Base-by-base conservation (phyloP, 1,140 invertebrate species). In the Brachionus rubens region DNA sequence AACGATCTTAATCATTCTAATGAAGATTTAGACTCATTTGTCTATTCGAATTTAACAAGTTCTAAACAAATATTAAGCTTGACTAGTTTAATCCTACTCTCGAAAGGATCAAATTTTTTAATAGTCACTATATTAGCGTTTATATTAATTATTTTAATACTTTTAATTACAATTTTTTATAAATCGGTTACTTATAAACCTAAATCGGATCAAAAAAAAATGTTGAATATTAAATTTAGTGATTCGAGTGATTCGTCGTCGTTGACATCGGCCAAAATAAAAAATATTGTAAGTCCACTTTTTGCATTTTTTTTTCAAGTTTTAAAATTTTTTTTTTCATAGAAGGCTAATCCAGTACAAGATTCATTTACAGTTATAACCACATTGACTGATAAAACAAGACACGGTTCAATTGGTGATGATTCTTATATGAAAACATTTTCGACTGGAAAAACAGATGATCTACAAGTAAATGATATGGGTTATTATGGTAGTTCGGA, bases 401-500 rank as follows among this genome's bases (percentile, higher is more conserved):
- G 6, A 16, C 33, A 59, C 19, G 54, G 16, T n/a, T 65, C 59
- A 3, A 65, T 65, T 36, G 30, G 65, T 19, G 68, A 72, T 9
- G 19, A 72, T 10, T 47, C 28, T 3, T 50, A 21, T 21, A 16
- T 54, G 48, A n/a, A n/a, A 5, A 48, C 68, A 14, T 48, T 54
- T 3, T 54, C 46, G 46, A 16, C 30, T 9, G 48, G 48, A 19
- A 59, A 24, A 14, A 28, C 30, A 7, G 54, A 59, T 19, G 33
- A 59, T 9, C 19, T 59, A 0, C 54, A 59, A 59, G 54, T 59
- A 7, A 72, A 48, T 30, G 68, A 72, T 26, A 33, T 72, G 46
- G 68, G 68, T 46, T 72, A 72, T 30, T 72, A 72, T 41, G 68
- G 68, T 10, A 72, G 68, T 30, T 72, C 68, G 14, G 68, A 72